These are phyloP conservation scores for Scelioninae gen. 1 DNA, from an alignment of 2,888 invertebrate species.

Conservation along the genomic window DNA sequence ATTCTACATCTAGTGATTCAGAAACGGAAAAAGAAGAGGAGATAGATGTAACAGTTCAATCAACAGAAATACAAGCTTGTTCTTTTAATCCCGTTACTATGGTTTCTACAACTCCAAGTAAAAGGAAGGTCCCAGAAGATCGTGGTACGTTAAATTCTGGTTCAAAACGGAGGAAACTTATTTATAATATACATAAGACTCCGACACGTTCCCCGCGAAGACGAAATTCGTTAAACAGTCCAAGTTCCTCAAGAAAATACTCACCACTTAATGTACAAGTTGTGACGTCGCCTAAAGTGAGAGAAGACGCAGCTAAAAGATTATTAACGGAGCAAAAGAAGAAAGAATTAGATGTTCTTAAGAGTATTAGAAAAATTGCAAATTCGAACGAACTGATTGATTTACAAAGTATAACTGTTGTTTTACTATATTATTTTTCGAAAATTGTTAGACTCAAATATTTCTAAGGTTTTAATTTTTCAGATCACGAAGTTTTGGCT, in stretches of 20 bases:
- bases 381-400: not conserved
- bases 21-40: conserved; percentile 64
- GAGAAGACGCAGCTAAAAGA: not conserved
- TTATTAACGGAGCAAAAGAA: conserved; percentile 14
- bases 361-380: conserved; percentile 28
- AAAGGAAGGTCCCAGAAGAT: conserved; percentile 72
- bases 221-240: conserved; percentile 73
- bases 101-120: conserved; percentile 73
- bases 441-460: too few relatives aligned
- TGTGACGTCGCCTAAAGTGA: conserved; percentile 77
- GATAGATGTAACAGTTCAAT: conserved; percentile 74
- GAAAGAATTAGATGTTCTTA: conserved; percentile 45
- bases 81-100: conserved; percentile 70
- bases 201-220: conserved; percentile 71
- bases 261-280: conserved; percentile 78
- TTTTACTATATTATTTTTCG: too few relatives aligned
- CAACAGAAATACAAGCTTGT: conserved; percentile 77
- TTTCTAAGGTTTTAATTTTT: not conserved
- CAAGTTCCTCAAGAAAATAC: conserved; percentile 76
- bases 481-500: conserved; percentile 67
- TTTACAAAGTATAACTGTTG: conserved; percentile 9
- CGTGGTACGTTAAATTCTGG: conserved; percentile 49
- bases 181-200: conserved; percentile 65
- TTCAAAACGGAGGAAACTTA: conserved; percentile 69
- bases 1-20: conserved; percentile 74